Base-by-base conservation (phyloP, 2,797 vertebrate genomes). In the Hypotaenidia okinawae region DNA sequence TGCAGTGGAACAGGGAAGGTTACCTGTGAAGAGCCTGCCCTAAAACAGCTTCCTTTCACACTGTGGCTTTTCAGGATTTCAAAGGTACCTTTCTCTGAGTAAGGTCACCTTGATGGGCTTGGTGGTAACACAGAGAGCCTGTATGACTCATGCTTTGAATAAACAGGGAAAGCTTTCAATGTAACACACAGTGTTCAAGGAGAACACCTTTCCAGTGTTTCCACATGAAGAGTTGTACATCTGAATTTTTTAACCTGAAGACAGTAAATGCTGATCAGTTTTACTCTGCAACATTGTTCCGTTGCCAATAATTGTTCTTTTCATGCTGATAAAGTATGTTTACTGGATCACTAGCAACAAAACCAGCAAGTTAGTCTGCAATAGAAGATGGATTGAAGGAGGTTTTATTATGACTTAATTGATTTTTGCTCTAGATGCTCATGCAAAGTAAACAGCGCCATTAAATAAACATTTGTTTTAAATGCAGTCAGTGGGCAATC, bases 381-480 rank as follows among this genome's bases (percentile, higher is more conserved):
- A 64, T 2, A 5, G 73, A 84, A 73, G 33, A 51, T 4, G 10
- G 55, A 66, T 39, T 78, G 62, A 68, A 61, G n/a, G 51, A 84
- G 43, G 18, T 93, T 93, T 89, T 91, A 66, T 87, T 63, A 55
- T 33, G 55, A 17, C 16, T 81, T 78, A 84, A 94, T 55, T 89
- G 87, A 92, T 87, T 94, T 92, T 93, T 73, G 41, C 58, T 85
- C 25, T 93, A 83, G 84, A 90, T 93, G 54, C 24, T 91, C 73
- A 76, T n/a, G 66, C 41, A 87, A 94, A 87, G 49, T 85, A 96
- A 93, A 94, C 39, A 89, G n/a, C 45, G 68, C 57, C 79, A 91
- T 96, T 96, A 96, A 96, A 95, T 78, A 93, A 92, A 89, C 57
- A 92, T 84, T 92, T 91, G 76, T 43, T 92, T 92, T 70, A 83